Percentiles rank a stretch among this genome's conserved stretches.
Evolutionary conservation across 2,797 vertebrate genomes (phyloP).

Genomic region (Microcaecilia unicolor): DNA sequence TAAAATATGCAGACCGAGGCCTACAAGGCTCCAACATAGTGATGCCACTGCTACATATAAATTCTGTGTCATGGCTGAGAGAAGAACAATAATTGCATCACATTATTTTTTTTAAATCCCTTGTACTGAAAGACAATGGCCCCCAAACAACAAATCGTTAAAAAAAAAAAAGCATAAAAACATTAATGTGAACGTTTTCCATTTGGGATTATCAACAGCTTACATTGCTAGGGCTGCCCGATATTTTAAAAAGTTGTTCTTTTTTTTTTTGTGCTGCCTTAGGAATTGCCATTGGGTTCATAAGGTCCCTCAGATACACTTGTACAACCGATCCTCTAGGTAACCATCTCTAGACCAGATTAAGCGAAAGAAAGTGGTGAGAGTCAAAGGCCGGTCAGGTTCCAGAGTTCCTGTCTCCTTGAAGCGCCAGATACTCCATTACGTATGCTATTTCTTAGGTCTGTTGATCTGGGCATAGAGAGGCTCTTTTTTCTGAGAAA

Average conservation of each 20-base stretch:
- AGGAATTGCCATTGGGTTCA: slow-evolving; percentile 45
- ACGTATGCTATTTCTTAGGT: slow-evolving; percentile 78
- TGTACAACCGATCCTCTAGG: slow-evolving; percentile 34
- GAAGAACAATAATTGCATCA: slow-evolving; percentile 4
- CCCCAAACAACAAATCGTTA: background rate
- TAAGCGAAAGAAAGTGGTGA: slow-evolving; percentile 33
- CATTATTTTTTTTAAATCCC: background rate
- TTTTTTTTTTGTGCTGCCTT: slow-evolving; percentile 51
- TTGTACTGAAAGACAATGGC: background rate
- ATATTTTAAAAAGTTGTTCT: slow-evolving; percentile 14
- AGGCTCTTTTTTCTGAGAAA: slow-evolving; percentile 64
- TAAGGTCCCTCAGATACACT: slow-evolving; percentile 38
- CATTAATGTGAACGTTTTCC: slow-evolving; percentile 16
- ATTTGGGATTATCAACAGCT: slow-evolving; percentile 15
- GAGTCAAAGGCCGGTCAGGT: slow-evolving; percentile 44
- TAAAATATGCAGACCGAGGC: slow-evolving; percentile 28
- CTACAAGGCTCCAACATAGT: slow-evolving; percentile 23
- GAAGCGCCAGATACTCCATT: slow-evolving; percentile 48
- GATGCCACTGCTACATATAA: slow-evolving; percentile 32
- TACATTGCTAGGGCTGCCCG: slow-evolving; percentile 14
- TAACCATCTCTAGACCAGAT: slow-evolving; percentile 42
- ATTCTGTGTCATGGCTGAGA: slow-evolving; percentile 23
- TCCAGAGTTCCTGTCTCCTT: slow-evolving; percentile 40
- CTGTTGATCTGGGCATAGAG: slow-evolving; percentile 94
- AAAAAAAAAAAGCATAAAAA: slow-evolving; percentile 12